phyloP scores from a whole-genome alignment of 2,888 invertebrate genomes.

The Chalcis sispes region DNA sequence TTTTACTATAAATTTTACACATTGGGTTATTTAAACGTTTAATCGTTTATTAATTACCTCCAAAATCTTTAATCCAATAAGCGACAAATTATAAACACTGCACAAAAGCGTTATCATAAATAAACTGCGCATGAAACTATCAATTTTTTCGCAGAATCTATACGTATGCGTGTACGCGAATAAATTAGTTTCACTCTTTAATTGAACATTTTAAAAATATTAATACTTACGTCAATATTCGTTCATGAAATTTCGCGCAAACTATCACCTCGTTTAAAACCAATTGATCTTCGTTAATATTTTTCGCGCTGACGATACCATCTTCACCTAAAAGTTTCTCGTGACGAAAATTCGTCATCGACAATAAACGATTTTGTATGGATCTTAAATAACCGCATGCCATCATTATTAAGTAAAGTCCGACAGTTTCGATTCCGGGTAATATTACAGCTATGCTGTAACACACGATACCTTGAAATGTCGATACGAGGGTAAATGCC shows the following conservation, averaged over 20 bases:
- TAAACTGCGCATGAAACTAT: not conserved
- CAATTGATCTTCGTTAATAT: not conserved
- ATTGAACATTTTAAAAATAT: not conserved
- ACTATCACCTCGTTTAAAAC: not conserved
- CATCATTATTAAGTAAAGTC: conserved; percentile 28
- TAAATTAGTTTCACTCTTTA: not conserved
- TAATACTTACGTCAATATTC: conserved; percentile 14
- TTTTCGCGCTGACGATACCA: not conserved
- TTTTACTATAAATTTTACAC: not conserved
- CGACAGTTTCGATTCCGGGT: not conserved
- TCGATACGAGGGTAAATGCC: not conserved
- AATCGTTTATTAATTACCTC: not conserved
- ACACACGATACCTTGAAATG: not conserved
- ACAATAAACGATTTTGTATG: conserved; percentile 1
- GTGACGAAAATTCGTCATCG: not conserved
- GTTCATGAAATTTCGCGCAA: conserved; percentile 31
- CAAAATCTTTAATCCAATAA: not conserved
- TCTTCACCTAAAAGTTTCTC: not conserved
- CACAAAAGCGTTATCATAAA: not conserved
- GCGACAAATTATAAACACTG: conserved; percentile 7
- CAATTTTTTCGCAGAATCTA: conserved; percentile 13
- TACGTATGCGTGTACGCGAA: not conserved
- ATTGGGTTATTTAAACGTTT: not conserved
- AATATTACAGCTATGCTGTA: not conserved
- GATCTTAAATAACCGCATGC: conserved; percentile 32